Evolutionary conservation across 2,113 vertebrate species (phyloP).

Genomic region (Symphodus melops): DNA sequence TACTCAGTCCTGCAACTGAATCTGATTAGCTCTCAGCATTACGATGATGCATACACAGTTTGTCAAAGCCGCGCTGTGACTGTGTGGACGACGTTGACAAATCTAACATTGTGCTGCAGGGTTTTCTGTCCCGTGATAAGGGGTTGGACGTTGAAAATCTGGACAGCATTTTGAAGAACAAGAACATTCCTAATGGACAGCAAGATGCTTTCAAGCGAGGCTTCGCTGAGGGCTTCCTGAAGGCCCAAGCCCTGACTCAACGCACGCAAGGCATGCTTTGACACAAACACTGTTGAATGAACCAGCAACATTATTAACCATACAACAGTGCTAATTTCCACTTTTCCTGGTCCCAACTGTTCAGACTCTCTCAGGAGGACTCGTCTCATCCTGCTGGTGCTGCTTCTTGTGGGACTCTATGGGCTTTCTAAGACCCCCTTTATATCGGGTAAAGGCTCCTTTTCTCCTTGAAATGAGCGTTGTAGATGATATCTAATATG

Average conservation of each 20-base stretch:
- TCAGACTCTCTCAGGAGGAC: conserved; percentile 93
- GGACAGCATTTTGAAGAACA: conserved; percentile 90
- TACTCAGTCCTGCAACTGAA: too few species aligned
- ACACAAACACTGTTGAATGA: too few species aligned
- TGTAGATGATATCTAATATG: background rate
- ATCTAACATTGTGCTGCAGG: conserved; percentile 72
- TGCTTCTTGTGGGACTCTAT: conserved; percentile 89
- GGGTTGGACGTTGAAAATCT: conserved; percentile 89
- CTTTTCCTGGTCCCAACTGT: background rate
- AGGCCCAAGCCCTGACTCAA: conserved; percentile 92
- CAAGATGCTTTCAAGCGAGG: conserved; percentile 96
- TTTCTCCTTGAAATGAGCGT: conserved; percentile 27
- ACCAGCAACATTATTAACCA: background rate
- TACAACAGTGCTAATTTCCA: background rate
- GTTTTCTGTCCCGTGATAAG: conserved; percentile 90
- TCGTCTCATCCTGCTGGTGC: conserved; percentile 89
- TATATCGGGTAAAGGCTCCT: conserved; percentile 91
- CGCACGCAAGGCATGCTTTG: conserved; percentile 88
- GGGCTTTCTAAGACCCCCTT: conserved; percentile 93
- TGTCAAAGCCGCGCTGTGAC: background rate
- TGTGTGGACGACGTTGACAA: background rate
- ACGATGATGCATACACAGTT: too few species aligned
- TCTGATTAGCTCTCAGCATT: too few species aligned
- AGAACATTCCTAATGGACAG: conserved; percentile 91
- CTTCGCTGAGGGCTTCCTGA: conserved; percentile 96